These are phyloP conservation scores for Apodemia hepburni DNA, from an alignment of 2,888 invertebrate species.

Conservation along the genomic window DNA sequence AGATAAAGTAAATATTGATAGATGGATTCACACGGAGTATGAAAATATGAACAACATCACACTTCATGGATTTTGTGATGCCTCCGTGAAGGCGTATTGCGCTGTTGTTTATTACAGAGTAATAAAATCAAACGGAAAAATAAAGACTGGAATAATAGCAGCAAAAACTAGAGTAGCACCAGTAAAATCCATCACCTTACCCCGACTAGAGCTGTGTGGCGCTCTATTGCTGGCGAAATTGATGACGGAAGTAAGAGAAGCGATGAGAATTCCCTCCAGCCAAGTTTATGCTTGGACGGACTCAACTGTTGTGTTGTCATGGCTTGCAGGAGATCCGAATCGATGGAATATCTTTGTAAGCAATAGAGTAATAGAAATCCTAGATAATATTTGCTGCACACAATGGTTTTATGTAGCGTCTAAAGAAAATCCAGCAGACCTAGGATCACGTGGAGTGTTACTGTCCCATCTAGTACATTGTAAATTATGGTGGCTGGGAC, in stretches of 20 bases:
- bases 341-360: background rate
- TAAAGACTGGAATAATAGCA: slow-evolving; percentile 17
- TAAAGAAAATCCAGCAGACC: background rate
- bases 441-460: background rate
- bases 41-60: slow-evolving; percentile 7
- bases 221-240: slow-evolving; percentile 2
- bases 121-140: background rate
- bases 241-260: slow-evolving; percentile 1
- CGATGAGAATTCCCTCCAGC: background rate
- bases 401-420: background rate
- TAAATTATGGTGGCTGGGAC: background rate
- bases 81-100: slow-evolving; percentile 20
- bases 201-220: slow-evolving; percentile 23
- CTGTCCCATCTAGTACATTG: background rate
- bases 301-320: background rate
- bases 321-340: slow-evolving; percentile 4
- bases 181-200: slow-evolving; percentile 20
- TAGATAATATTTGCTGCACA: slow-evolving; percentile 4
- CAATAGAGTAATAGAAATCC: slow-evolving; percentile 2
- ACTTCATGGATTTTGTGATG: slow-evolving; percentile 26
- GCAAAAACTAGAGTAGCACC: slow-evolving; percentile 17
- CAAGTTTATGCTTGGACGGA: background rate
- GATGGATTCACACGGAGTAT: slow-evolving; percentile 15
- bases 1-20: slow-evolving; percentile 6
- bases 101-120: slow-evolving; percentile 18